Evolutionary conservation across 1,140 invertebrate genomes (phyloP), one percentile per base, ranked within the genome.

Genomic region (Episyrphus balteatus): DNA sequence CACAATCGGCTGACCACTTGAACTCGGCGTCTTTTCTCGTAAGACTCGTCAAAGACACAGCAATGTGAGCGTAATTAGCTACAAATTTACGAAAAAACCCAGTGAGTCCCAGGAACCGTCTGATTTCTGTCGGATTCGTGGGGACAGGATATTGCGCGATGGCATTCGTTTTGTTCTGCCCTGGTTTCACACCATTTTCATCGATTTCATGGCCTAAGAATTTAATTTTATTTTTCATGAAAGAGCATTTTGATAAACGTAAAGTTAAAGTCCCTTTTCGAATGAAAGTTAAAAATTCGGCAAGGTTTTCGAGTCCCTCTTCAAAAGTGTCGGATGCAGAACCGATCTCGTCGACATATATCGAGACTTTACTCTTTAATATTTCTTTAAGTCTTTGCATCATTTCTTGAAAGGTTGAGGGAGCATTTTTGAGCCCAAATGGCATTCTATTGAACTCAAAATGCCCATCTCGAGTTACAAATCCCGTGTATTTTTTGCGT

Each of bases 401-500:
- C 8, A 55, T 19, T 42, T 55, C 49, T 53, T 69, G 58, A 47
- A 71, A 68, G 17, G 52, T 52, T 2, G 46, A 46, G 1, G 56
- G 60, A 7, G 44, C 51, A 37, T 55, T 57, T 12, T 30, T 47
- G 0, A 61, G 37, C 6, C 59, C 61, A 39, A 57, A 57, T 1
- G 58, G 50, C 44, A 64, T 52, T 15, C 42, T 10, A 17, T 46
- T 44, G 32, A 50, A 66, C n/a, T 57, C 42, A 46, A 46, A 60
- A 34, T 54, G 53, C 0, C 54, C 52, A 26, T 55, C 41, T 21
- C 42, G 57, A 30, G 58, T 62, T 0, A 49, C 45, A 50, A 74
- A 73, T 1, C 64, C 70, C 0, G 71, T 73, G 53, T 73, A 74
- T 2, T 52, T 31, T n/a, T 39, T 55, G 43, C 62, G 56, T 10